These are phyloP conservation scores for Allophyes oxyacanthae DNA, from an alignment of 2,888 invertebrate genomes.

Conservation along the genomic window DNA sequence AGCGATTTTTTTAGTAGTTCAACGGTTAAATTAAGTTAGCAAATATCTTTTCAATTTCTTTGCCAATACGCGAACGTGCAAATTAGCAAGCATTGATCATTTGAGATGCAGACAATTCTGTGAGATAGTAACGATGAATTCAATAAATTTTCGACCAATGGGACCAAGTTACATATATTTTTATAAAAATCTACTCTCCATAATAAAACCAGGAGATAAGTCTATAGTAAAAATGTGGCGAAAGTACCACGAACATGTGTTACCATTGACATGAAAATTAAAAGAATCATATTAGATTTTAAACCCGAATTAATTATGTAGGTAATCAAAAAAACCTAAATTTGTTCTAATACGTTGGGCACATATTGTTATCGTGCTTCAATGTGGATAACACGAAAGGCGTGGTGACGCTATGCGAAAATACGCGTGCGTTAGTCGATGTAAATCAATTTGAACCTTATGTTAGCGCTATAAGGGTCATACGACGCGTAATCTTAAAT, in stretches of 20 bases:
- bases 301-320: too few relatives aligned
- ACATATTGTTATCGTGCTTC: conserved; percentile 7
- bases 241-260: conserved; percentile 23
- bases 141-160: conserved; percentile 3
- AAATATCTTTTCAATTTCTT: neutral
- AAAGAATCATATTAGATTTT: conserved; percentile 6
- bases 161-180: neutral
- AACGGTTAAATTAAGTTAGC: neutral
- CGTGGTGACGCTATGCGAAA: conserved; percentile 13
- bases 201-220: conserved; percentile 12
- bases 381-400: conserved; percentile 23
- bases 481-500: too few relatives aligned
- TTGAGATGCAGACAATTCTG: neutral
- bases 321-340: conserved; percentile 14
- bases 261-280: conserved; percentile 3
- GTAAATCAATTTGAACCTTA: too few relatives aligned
- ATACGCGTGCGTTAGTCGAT: conserved; percentile 3
- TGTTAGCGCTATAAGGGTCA: too few relatives aligned
- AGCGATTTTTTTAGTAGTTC: conserved; percentile 8
- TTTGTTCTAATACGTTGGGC: conserved; percentile 29
- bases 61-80: too few relatives aligned
- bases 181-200: conserved; percentile 7
- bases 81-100: too few relatives aligned
- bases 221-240: conserved; percentile 20
- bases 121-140: neutral